These are phyloP conservation scores for Brachymystax lenok DNA, from an alignment of 2,797 vertebrate genomes.

Conservation along the genomic window DNA sequence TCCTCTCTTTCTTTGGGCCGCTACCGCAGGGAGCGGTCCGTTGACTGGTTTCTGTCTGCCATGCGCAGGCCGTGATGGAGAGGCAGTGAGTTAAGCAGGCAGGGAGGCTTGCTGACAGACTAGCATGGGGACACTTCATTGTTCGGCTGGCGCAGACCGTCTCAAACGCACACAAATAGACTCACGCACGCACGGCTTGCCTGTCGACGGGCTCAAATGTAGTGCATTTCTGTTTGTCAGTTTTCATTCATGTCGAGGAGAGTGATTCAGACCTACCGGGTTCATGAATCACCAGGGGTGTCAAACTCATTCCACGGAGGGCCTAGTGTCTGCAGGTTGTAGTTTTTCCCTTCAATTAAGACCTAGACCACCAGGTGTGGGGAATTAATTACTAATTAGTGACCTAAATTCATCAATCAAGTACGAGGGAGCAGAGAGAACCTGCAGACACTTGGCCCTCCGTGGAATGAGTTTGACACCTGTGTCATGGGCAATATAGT, in stretches of 20 bases:
- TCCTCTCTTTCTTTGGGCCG: background rate
- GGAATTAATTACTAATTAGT: no score
- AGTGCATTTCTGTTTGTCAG: background rate
- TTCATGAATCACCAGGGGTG: background rate
- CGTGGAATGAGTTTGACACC: no score
- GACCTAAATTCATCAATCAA: no score
- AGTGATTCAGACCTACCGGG: background rate
- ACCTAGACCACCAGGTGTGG: no score
- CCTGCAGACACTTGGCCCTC: no score
- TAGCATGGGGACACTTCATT: constrained; percentile 18
- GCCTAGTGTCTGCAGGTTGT: no score
- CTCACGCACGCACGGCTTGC: background rate
- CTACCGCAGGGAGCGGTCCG: background rate
- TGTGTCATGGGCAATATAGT: background rate
- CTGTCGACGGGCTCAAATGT: background rate
- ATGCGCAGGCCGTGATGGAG: constrained; percentile 3
- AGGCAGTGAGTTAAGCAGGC: background rate
- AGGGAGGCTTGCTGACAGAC: constrained; percentile 2
- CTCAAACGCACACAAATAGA: background rate
- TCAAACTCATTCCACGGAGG: no score
- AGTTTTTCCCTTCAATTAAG: no score
- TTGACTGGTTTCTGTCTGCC: constrained; percentile 1
- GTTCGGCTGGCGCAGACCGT: constrained; percentile 14
- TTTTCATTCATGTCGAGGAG: background rate
- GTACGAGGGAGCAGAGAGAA: no score